Conservation (phyloP, 1,140 invertebrate species). For the Pentalonia nigronervosa region DNA sequence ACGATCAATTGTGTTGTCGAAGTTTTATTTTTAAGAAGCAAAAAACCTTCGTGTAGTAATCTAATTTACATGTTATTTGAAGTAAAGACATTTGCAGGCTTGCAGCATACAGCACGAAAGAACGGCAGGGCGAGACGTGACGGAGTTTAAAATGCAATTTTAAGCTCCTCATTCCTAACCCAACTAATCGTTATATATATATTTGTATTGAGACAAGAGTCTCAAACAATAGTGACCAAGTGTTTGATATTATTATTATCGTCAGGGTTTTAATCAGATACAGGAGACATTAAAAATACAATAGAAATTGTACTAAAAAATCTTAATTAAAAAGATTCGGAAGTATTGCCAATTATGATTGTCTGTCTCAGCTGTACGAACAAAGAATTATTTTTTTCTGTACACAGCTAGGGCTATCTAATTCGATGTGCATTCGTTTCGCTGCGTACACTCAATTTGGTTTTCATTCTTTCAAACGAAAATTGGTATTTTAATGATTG, state of each 20-base stretch:
- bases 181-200: neutral
- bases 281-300: neutral
- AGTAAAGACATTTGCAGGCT: constrained; percentile 53
- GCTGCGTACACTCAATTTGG: neutral
- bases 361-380: constrained; percentile 6
- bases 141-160: constrained; percentile 53
- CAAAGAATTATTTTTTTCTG: neutral
- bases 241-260: constrained; percentile 28
- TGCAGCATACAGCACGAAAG: constrained; percentile 27
- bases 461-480: constrained; percentile 9
- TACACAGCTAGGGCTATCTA: neutral
- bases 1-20: constrained; percentile 52
- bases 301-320: neutral
- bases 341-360: constrained; percentile 39
- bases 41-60: constrained; percentile 28
- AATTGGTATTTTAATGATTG: neutral
- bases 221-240: neutral
- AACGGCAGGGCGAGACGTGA: constrained; percentile 25
- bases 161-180: neutral
- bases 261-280: neutral
- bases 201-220: neutral
- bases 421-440: constrained; percentile 32
- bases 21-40: constrained; percentile 31
- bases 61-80: constrained; percentile 58
- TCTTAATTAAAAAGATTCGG: constrained; percentile 45